phyloP scores from a whole-genome alignment of 2,113 vertebrate species.

The Amia ocellicauda region DNA sequence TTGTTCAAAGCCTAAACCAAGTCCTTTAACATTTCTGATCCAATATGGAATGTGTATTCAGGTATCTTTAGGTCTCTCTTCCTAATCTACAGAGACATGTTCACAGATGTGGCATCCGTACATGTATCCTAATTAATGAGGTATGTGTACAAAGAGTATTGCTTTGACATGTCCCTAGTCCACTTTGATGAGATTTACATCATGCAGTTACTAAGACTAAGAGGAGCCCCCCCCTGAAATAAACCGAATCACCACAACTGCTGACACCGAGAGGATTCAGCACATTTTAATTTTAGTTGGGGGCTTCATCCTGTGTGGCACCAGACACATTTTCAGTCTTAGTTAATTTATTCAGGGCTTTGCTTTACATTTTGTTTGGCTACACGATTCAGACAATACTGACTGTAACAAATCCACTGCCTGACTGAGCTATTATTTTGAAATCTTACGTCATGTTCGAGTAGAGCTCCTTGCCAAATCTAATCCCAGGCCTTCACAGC shows the following conservation, averaged over 20 bases:
- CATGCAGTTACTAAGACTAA: too few relatives aligned
- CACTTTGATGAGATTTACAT: neutral
- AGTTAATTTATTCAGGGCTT: slow-evolving; percentile 1
- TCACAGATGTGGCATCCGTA: too few relatives aligned
- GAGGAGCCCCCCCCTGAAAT: neutral
- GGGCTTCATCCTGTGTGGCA: slow-evolving; percentile 2
- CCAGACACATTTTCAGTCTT: neutral
- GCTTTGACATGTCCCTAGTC: neutral
- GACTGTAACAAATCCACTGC: neutral
- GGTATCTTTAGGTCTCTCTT: too few relatives aligned
- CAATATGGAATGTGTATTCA: too few relatives aligned
- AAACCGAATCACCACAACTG: slow-evolving; percentile 1
- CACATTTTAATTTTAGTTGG: slow-evolving; percentile 3
- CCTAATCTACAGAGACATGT: too few relatives aligned
- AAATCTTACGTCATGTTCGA: neutral
- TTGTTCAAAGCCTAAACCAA: too few relatives aligned
- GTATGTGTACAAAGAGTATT: slow-evolving; percentile 1
- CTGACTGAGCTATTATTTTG: neutral
- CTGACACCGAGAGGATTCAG: neutral
- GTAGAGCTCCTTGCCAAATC: neutral
- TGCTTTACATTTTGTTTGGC: neutral
- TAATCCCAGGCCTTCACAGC: neutral
- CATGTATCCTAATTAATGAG: too few relatives aligned
- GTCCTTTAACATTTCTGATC: too few relatives aligned
- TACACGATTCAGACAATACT: neutral